These are phyloP conservation scores for Platorchestia sp. DNA, from an alignment of 1,140 invertebrate species.

Conservation along the genomic window DNA sequence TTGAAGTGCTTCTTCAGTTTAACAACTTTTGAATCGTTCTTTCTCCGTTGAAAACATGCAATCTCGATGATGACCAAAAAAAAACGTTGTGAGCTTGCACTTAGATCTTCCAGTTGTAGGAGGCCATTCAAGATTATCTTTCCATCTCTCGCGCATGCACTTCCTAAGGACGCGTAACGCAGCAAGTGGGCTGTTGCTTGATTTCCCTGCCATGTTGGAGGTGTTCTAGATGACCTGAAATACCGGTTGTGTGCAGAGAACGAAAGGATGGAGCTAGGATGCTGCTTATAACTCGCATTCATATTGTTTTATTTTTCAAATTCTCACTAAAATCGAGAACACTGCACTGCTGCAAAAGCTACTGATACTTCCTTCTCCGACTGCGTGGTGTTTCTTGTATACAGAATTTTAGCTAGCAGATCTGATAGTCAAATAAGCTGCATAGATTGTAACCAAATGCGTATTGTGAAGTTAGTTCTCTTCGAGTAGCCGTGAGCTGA, in stretches of 20 bases:
- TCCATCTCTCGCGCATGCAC: neutral
- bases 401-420: neutral
- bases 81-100: neutral
- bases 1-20: neutral
- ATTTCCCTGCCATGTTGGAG: neutral
- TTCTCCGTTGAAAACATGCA: neutral
- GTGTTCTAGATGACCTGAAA: neutral
- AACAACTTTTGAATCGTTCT: neutral
- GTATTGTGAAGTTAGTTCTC: neutral
- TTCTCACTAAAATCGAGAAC: neutral
- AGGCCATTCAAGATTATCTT: neutral
- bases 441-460: neutral
- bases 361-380: neutral
- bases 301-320: neutral
- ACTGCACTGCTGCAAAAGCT: neutral
- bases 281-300: neutral
- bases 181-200: neutral
- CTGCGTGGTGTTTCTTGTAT: neutral
- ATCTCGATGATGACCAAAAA: neutral
- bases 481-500: neutral
- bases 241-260: neutral
- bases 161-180: neutral
- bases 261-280: neutral
- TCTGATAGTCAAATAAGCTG: neutral
- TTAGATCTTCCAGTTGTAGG: neutral